These are phyloP conservation scores for Epistrophe eligans DNA, from an alignment of 2,888 invertebrate genomes.

Conservation along the genomic window DNA sequence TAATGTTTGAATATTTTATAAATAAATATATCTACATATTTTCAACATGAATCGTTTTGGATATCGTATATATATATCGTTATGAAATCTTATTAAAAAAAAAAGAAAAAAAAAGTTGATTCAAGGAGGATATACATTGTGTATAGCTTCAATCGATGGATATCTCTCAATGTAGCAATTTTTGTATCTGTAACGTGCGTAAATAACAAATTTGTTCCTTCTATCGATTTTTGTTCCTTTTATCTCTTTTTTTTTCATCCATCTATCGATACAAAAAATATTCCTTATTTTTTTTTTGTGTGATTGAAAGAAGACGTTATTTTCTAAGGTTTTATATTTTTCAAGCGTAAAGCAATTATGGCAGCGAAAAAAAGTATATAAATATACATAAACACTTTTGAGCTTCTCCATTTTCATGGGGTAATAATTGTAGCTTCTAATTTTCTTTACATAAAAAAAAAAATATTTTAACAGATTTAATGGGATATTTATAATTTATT, in stretches of 20 bases:
- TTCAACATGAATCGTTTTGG: constrained; percentile 20
- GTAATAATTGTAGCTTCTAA: constrained; percentile 30
- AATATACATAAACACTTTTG: constrained; percentile 19
- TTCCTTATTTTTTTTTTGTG: constrained; percentile 20
- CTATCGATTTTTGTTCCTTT: constrained; percentile 21
- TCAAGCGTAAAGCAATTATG: constrained; percentile 51
- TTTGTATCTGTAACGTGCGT: constrained; percentile 14
- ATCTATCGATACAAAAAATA: constrained; percentile 27
- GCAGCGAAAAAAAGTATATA: not conserved
- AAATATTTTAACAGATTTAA: constrained; percentile 28
- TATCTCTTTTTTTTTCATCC: not conserved
- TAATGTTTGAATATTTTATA: constrained; percentile 18
- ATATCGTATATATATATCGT: not conserved
- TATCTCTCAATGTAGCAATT: constrained; percentile 11
- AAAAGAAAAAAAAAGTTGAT: not conserved
- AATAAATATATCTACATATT: not conserved
- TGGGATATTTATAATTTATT: constrained; percentile 31
- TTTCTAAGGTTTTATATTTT: constrained; percentile 36
- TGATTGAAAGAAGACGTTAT: constrained; percentile 37
- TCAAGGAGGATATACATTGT: constrained; percentile 14
- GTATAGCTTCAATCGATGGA: constrained; percentile 1
- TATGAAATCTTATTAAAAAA: constrained; percentile 4
- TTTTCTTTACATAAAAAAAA: not conserved
- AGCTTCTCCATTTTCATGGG: constrained; percentile 11
- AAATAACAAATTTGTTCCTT: constrained; percentile 30